Conservation (phyloP, 2,888 invertebrate genomes). For the Habroteleia sp. region DNA sequence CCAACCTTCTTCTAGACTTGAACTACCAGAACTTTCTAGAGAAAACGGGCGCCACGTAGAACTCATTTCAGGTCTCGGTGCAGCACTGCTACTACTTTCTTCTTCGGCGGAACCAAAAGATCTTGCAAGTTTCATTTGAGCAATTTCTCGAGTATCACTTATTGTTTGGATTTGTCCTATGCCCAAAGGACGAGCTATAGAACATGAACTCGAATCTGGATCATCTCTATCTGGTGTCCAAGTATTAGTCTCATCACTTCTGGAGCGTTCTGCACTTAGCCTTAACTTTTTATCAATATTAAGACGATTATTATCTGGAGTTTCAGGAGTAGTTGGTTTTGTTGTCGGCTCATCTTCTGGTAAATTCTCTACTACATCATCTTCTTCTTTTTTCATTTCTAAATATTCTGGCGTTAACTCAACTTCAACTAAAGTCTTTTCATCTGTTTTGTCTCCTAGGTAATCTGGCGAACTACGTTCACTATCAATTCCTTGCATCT, state of each 20-base stretch:
- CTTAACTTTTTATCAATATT: constrained; percentile 82
- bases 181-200: constrained; percentile 89
- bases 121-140: constrained; percentile 72
- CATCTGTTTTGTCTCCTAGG: constrained; percentile 76
- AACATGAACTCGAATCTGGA: constrained; percentile 84
- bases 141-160: constrained; percentile 77
- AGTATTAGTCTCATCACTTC: constrained; percentile 89
- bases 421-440: constrained; percentile 81
- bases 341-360: constrained; percentile 76
- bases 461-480: constrained; percentile 79
- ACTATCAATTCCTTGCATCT: constrained; percentile 76
- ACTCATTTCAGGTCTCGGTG: constrained; percentile 85
- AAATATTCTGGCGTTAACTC: constrained; percentile 86
- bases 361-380: constrained; percentile 83
- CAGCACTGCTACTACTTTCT: constrained; percentile 73
- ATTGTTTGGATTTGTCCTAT: constrained; percentile 84
- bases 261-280: constrained; percentile 88
- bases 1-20: constrained; percentile 92
- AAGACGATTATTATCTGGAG: constrained; percentile 67
- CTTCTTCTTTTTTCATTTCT: constrained; percentile 84
- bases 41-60: constrained; percentile 92
- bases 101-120: constrained; percentile 73
- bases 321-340: constrained; percentile 62
- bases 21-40: constrained; percentile 92
- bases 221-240: constrained; percentile 85